Base-by-base conservation (phyloP, 2,888 invertebrate genomes). In the Nomada hirtipes region DNA sequence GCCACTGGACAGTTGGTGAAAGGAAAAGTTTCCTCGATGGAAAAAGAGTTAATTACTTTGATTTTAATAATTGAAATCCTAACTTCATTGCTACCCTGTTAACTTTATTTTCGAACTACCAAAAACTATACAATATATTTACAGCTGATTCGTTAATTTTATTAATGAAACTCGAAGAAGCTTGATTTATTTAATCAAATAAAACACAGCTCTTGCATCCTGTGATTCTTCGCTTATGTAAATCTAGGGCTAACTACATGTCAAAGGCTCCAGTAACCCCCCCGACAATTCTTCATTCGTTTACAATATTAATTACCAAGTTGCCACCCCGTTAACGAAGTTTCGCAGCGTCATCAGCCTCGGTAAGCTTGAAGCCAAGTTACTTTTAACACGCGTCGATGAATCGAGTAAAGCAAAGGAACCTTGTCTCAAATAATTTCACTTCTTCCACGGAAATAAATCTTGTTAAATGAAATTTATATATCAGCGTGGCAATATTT, bases 281-380 rank as follows among this genome's bases (percentile, higher is more conserved):
- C 29, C 44, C 42, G 67, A 72, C 29, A 47, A 64, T 59, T 64
- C 73, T 23, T 64, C 63, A 18, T 72, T 72, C 73, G 78, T 73
- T 81, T 73, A 69, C 59, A 73, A 59, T 78, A 78, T 73, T 81
- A 81, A 81, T 81, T 81, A 78, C 59, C 53, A 73, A 44, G 64
- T 63, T 69, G 50, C 50, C 65, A 42, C 52, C 65, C 63, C 52
- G 67, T 64, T 78, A 78, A 69, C 64, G 63, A 78, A 81, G 72
- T 81, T 68, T 73, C 52, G n/a, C 69, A n/a, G 60, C 73, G 68
- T 68, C 77, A 42, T 59, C 13, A 68, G 68, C 73, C 73, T 81
- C 29, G 11, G 23, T 26, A 53, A 47, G 60, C 36, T 10, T 18
- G 47, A 36, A 36, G 47, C 47, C 18, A 36, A 50, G 4, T 18